phyloP scores from a whole-genome alignment of 35 echinoderm and acorn worm species.

The Acanthaster planci region DNA sequence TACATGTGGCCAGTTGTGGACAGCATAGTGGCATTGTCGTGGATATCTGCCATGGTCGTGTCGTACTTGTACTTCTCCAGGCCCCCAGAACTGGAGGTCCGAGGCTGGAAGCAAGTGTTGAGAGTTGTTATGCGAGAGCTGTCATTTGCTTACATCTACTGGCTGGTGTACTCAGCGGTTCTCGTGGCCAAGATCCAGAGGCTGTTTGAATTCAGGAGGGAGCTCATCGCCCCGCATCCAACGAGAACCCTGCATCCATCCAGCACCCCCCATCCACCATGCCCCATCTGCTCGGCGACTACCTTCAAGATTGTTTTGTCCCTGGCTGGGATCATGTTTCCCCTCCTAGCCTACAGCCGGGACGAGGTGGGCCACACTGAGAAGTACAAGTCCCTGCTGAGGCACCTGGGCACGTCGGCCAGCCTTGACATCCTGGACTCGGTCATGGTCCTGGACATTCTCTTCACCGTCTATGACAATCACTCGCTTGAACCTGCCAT shows the following conservation, averaged over 20 bases:
- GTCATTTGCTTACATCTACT: slow-evolving; percentile 54
- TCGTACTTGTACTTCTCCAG: too few relatives aligned
- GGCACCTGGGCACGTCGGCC: slow-evolving; percentile 56
- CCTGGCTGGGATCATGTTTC: slow-evolving; percentile 60
- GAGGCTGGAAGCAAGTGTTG: neutral
- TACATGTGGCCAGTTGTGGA: too few relatives aligned
- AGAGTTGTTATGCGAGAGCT: slow-evolving; percentile 34
- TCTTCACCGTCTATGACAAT: slow-evolving; percentile 42
- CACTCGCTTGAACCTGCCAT: slow-evolving; percentile 34
- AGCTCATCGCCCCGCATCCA: slow-evolving; percentile 11
- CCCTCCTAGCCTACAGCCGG: slow-evolving; percentile 57
- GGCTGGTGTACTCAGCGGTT: slow-evolving; percentile 62
- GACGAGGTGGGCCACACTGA: slow-evolving; percentile 56
- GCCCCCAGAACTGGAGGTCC: neutral
- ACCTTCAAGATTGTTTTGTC: slow-evolving; percentile 66
- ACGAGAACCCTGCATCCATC: too few relatives aligned
- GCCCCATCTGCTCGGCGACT: slow-evolving; percentile 56
- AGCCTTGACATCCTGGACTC: slow-evolving; percentile 69
- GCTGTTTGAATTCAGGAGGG: slow-evolving; percentile 71
- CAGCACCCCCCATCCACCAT: neutral
- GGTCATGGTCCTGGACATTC: slow-evolving; percentile 58
- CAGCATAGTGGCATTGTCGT: too few relatives aligned
- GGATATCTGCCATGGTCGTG: too few relatives aligned
- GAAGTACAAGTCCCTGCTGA: slow-evolving; percentile 59
- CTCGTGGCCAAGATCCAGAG: slow-evolving; percentile 54